Evolutionary conservation across 2,113 vertebrate genomes (phyloP).

Genomic region (Paraplagusia blochii): DNA sequence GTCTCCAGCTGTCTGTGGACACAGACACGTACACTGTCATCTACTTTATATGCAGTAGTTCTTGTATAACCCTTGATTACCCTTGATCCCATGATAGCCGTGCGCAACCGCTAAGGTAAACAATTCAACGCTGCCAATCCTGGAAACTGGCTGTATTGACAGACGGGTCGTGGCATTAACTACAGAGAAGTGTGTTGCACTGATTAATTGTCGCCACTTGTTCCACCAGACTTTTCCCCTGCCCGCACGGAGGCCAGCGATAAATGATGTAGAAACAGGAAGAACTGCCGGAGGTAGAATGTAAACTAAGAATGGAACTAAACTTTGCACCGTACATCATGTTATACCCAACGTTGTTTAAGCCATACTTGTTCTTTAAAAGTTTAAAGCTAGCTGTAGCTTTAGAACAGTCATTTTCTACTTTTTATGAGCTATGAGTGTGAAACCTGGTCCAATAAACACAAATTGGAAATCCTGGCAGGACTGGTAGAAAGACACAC

Average conservation of each 20-base stretch:
- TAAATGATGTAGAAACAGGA: neutral
- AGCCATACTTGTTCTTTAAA: too few relatives aligned
- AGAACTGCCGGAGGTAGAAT: neutral
- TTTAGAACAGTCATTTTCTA: too few relatives aligned
- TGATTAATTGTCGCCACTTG: slow-evolving; percentile 13
- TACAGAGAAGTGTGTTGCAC: slow-evolving; percentile 9
- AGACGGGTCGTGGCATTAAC: slow-evolving; percentile 9
- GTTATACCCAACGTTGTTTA: too few relatives aligned
- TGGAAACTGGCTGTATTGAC: slow-evolving; percentile 26
- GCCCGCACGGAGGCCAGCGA: slow-evolving; percentile 2
- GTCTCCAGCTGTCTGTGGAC: slow-evolving; percentile 14
- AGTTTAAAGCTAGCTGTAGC: too few relatives aligned
- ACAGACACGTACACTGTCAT: neutral
- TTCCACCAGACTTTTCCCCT: slow-evolving; percentile 8
- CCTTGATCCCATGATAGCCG: too few relatives aligned
- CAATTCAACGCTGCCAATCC: slow-evolving; percentile 4
- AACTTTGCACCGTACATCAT: slow-evolving; percentile 1
- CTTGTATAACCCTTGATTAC: slow-evolving; percentile 14
- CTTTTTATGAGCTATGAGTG: too few relatives aligned
- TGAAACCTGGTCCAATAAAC: too few relatives aligned
- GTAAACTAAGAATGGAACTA: neutral
- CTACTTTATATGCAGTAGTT: slow-evolving; percentile 14
- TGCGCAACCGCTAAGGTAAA: slow-evolving; percentile 8
- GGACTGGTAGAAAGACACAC: too few relatives aligned
- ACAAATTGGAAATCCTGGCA: too few relatives aligned